phyloP scores from a whole-genome alignment of 2,113 vertebrate species.

The Heptranchias perlo region DNA sequence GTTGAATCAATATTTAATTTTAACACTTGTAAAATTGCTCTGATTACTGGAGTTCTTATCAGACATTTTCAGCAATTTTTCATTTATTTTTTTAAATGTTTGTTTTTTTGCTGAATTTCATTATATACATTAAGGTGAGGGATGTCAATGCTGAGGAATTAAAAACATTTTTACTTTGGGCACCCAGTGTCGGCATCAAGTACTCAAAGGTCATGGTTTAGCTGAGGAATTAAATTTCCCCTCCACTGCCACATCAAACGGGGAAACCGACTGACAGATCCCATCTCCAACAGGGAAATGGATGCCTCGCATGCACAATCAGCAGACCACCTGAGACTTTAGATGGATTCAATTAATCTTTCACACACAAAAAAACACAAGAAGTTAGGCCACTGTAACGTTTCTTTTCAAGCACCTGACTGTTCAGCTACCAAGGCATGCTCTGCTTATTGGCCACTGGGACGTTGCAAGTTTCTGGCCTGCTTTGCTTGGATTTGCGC shows the following conservation, averaged over 20 bases:
- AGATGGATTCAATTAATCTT: background rate
- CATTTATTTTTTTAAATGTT: background rate
- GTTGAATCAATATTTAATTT: conserved; percentile 2
- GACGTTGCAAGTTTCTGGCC: background rate
- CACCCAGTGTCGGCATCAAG: background rate
- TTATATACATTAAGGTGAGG: background rate
- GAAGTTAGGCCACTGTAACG: background rate
- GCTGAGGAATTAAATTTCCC: background rate
- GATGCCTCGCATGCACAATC: background rate
- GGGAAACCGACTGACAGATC: background rate
- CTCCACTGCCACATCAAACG: background rate
- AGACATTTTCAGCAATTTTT: background rate
- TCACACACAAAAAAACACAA: background rate
- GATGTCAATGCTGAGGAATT: background rate
- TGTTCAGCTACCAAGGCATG: background rate
- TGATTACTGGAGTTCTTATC: background rate
- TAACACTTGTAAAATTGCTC: background rate
- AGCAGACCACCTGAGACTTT: background rate
- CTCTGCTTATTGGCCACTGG: background rate
- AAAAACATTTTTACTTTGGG: background rate
- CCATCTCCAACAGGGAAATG: background rate
- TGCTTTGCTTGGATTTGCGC: background rate
- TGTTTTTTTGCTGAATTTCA: background rate
- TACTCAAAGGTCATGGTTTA: background rate
- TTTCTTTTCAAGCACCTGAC: background rate